Evolutionary conservation across 2,113 vertebrate species (phyloP).

Genomic region (Clarias gariepinus): DNA sequence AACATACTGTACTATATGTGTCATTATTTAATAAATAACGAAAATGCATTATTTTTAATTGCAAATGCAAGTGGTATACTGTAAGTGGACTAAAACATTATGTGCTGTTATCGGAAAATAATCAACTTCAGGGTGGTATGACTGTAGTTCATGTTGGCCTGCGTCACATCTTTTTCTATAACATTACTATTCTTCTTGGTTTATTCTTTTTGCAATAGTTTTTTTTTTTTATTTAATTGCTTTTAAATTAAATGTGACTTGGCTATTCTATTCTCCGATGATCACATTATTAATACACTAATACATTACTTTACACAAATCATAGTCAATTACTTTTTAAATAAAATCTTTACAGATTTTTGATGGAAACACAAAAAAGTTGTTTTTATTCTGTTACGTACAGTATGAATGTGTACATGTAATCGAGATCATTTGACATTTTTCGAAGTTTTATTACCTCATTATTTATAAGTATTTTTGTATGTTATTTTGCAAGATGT

Average conservation of each 20-base stretch:
- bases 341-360: too few relatives aligned
- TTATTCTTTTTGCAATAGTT: not conserved
- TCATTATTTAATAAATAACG: not conserved
- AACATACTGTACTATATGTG: not conserved
- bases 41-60: not conserved
- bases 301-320: not conserved
- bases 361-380: too few relatives aligned
- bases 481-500: too few relatives aligned
- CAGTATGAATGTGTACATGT: too few relatives aligned
- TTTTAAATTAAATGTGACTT: not conserved
- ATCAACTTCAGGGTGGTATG: not conserved
- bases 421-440: too few relatives aligned
- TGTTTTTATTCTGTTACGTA: too few relatives aligned
- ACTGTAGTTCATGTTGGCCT: not conserved
- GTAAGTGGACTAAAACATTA: not conserved
- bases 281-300: too few relatives aligned
- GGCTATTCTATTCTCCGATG: too few relatives aligned
- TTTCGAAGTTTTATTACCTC: too few relatives aligned
- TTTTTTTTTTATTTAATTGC: not conserved
- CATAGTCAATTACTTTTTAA: not conserved
- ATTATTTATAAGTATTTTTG: too few relatives aligned
- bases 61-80: too few relatives aligned
- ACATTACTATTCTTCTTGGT: not conserved
- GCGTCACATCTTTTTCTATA: not conserved
- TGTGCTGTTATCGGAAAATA: not conserved